Base-by-base conservation (phyloP, 1,140 invertebrate genomes). In the Dendrolimus kikuchii region DNA sequence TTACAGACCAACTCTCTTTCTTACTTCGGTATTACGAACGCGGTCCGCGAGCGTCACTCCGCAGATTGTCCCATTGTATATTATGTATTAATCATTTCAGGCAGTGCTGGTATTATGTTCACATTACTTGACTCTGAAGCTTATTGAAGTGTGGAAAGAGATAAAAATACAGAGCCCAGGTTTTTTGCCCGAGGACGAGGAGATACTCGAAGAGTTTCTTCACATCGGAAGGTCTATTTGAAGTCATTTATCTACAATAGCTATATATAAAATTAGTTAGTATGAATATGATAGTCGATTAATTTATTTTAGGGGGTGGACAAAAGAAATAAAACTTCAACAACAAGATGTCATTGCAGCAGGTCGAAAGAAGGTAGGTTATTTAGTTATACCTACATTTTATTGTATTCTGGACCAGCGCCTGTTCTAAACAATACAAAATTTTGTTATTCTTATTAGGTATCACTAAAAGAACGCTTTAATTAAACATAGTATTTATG, bases 121-220 rank as follows among this genome's bases (percentile, higher is more conserved):
- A 0, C 70, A 81, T 45, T 82, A 71, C 40, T 49, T 85, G 40
- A 81, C 79, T 2, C 38, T 78, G 1, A 80, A 85, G 42, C 50
- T 77, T 5, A 77, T 71, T 43, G 77, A 85, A 57, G 71, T 68
- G 2, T 85, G 81, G 81, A 40, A 43, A 3, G 79, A 82, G 52
- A 71, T 66, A 2, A 55, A 64, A 49, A 42, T 62, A 4, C 62
- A 70, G 38, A 65, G 39, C 40, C 41, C 55, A 4, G 53, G 49
- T 5, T 54, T 72, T 5, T 42, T 80, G 9, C 47, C 46, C 0
- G 50, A 69, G 7, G 81, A 81, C 39, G 47, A 61, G 8, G 41
- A 57, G 5, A 48, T 65, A 48, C 59, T 85, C 5, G 51, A 73
- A 6, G 81, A 85, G 57, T 85, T 81, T 51, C 23, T 76, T 10